Evolutionary conservation across 2,888 invertebrate species (phyloP), one percentile per base, ranked within the genome.

Genomic region (Dicycla oo): DNA sequence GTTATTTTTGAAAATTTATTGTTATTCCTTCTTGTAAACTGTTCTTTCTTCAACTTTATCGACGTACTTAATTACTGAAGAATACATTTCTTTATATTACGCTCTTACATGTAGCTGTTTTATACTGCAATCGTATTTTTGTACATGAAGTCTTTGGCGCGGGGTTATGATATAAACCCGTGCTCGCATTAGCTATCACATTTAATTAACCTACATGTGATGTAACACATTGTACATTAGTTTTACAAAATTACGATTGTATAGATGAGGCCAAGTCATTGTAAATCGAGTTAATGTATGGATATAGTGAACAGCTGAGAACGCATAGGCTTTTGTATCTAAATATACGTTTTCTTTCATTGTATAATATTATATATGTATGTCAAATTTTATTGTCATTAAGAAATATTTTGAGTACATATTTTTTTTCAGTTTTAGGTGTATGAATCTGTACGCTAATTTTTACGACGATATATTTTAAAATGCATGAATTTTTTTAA

Each of bases 301-400:
- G 75, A 78, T 78, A 72, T 78, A 84, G 81, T 69, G 77, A 76
- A 80, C 77, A 69, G 82, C 85, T 81, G 76, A 82, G 60, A 78
- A 82, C 79, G 82, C 85, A 74, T 82, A 82, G 75, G 83, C 84
- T 88, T 86, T 85, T 86, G 80, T 88, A 87, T 87, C 80, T 87
- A 85, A 75, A 77, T 85, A 83, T 83, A 84, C 84, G 83, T 84
- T 85, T 76, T 83, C 80, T 81, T 76, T 85, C 80, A 81, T 84
- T 89, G 87, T 89, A 88, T 85, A 82, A 86, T 88, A 86, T 79
- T 83, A 78, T 80, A 66, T 78, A 86, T 81, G 77, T 84, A 86
- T 71, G 81, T 82, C 81, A 80, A 82, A 78, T 75, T 82, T 68
- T 80, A 80, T 78, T 82, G 78, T 86, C 86, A 83, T 81, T 81